A percentile compares a stretch with the other conserved stretches of the same genome.
Evolutionary conservation across 2,888 invertebrate species (phyloP).

Genomic region (Conistra vaccinii): DNA sequence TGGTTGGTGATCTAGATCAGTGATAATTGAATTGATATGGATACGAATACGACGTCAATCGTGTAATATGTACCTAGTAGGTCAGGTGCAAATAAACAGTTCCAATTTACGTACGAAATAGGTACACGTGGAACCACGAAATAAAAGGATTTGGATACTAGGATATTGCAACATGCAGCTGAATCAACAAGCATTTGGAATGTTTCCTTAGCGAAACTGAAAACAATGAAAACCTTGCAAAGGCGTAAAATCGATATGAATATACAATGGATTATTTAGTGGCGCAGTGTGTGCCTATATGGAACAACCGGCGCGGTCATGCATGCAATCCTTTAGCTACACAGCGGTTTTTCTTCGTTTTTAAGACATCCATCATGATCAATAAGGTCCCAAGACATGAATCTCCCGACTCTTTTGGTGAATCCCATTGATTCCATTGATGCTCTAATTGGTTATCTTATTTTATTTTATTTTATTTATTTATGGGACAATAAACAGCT

Average conservation of each 20-base stretch:
- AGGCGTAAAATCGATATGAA: conserved; percentile 34
- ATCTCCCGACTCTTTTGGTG: background rate
- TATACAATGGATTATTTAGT: conserved; percentile 42
- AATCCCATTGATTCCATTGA: background rate
- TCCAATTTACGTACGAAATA: background rate
- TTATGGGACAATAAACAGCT: too few species aligned
- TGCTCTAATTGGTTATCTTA: background rate
- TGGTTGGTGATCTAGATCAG: background rate
- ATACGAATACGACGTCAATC: background rate
- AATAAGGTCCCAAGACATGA: background rate
- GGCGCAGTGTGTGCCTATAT: conserved; percentile 5
- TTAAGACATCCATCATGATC: background rate
- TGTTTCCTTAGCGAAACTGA: conserved; percentile 8
- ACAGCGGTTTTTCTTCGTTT: conserved; percentile 5
- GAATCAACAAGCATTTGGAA: conserved; percentile 5
- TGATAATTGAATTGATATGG: background rate
- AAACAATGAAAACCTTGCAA: conserved; percentile 12
- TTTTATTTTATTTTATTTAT: too few species aligned
- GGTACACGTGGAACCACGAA: background rate
- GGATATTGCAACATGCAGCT: background rate
- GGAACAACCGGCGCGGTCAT: background rate
- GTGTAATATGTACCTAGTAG: background rate
- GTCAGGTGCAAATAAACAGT: background rate
- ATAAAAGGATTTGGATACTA: background rate
- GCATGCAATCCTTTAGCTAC: conserved; percentile 19